These are phyloP conservation scores for Electrona antarctica DNA, from an alignment of 2,113 vertebrate genomes.

Conservation along the genomic window DNA sequence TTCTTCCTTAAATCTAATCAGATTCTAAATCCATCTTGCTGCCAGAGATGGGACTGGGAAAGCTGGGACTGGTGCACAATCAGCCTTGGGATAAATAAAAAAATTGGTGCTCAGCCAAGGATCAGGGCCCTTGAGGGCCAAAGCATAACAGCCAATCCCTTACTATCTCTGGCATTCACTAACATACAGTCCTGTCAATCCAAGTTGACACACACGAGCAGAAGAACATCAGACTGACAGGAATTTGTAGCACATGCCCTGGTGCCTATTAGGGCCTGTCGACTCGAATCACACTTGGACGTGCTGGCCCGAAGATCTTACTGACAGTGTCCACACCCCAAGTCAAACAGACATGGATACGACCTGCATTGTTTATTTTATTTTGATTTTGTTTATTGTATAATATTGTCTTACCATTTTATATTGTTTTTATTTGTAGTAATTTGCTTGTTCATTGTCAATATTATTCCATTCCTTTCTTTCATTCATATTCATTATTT, in stretches of 20 bases:
- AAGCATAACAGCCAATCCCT: constrained; percentile 48
- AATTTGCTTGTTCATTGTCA: too few species aligned
- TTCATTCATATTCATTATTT: background rate
- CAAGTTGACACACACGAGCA: constrained; percentile 63
- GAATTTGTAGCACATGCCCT: constrained; percentile 53
- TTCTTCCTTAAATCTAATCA: background rate
- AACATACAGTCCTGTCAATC: constrained; percentile 68
- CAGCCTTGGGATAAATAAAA: constrained; percentile 15
- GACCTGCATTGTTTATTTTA: constrained; percentile 23
- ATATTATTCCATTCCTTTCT: too few species aligned
- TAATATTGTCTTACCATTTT: background rate
- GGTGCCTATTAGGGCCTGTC: constrained; percentile 69
- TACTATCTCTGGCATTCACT: constrained; percentile 38
- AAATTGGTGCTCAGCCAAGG: constrained; percentile 45
- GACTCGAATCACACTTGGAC: constrained; percentile 72
- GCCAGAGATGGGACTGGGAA: constrained; percentile 4
- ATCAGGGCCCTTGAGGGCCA: constrained; percentile 44
- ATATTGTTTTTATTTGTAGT: background rate
- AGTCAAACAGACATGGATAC: constrained; percentile 39
- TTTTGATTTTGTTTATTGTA: constrained; percentile 1
- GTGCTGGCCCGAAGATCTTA: constrained; percentile 29
- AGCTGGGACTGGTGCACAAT: constrained; percentile 27
- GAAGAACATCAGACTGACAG: constrained; percentile 83
- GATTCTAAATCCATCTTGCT: constrained; percentile 10
- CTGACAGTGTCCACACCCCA: constrained; percentile 8